Percentiles rank a stretch among this genome's conserved stretches.
These are phyloP conservation scores for Bagarius yarrelli DNA, from an alignment of 2,113 vertebrate species.

Conservation along the genomic window DNA sequence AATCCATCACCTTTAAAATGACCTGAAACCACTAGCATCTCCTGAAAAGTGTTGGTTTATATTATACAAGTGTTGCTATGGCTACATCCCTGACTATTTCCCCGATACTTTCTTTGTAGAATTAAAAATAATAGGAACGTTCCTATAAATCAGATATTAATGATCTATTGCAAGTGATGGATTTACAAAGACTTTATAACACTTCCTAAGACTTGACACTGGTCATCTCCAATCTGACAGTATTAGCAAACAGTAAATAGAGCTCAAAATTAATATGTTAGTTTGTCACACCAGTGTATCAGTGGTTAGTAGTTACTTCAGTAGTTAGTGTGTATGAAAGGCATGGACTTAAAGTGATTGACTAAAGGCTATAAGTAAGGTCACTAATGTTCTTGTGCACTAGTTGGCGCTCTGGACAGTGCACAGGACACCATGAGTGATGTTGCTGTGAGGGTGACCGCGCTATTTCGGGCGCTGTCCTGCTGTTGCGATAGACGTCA, in stretches of 20 bases:
- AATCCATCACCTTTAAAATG: background rate
- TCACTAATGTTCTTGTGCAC: background rate
- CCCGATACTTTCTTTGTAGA: background rate
- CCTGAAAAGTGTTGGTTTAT: background rate
- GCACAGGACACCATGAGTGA: background rate
- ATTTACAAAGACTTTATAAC: background rate
- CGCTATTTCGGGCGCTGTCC: conserved; percentile 52
- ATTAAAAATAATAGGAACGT: background rate
- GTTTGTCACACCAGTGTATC: no score
- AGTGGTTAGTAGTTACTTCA: no score
- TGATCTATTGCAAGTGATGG: background rate
- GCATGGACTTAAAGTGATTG: background rate
- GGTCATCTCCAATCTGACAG: background rate
- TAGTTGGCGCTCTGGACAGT: conserved; percentile 34
- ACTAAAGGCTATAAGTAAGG: background rate
- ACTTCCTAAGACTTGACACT: background rate
- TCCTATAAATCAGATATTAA: no score
- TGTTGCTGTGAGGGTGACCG: conserved; percentile 34
- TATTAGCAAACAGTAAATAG: background rate
- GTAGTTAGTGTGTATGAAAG: background rate
- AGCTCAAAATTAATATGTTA: no score
- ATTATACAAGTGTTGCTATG: background rate
- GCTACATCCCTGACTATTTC: background rate
- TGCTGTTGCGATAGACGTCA: conserved; percentile 57
- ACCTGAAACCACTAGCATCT: background rate